Evolutionary conservation across 2,888 invertebrate genomes (phyloP).

Genomic region (Dinocampus coccinellae): DNA sequence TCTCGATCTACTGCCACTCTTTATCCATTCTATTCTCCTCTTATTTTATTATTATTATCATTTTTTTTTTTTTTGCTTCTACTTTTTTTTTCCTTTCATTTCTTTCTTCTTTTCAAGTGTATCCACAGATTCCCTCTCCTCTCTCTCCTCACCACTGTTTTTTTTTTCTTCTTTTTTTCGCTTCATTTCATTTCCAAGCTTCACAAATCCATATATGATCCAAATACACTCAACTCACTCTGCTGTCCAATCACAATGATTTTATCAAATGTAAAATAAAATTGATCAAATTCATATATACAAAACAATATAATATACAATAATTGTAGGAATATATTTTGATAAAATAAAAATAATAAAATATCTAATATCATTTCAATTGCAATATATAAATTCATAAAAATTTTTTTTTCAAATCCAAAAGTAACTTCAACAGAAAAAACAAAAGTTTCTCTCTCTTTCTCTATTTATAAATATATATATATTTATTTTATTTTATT

Average conservation of each 20-base stretch:
- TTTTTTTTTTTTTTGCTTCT: conserved; percentile 21
- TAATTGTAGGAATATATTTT: too few relatives aligned
- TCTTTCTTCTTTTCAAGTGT: background rate
- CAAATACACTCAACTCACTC: background rate
- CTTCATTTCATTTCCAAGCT: conserved; percentile 14
- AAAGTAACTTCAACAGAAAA: too few relatives aligned
- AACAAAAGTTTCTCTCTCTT: too few relatives aligned
- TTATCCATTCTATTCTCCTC: conserved; percentile 27
- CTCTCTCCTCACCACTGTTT: background rate
- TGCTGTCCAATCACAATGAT: background rate
- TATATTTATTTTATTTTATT: background rate
- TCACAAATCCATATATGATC: background rate
- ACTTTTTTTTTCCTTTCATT: conserved; percentile 15
- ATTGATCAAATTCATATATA: too few relatives aligned
- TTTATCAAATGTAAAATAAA: background rate
- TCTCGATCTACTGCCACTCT: background rate
- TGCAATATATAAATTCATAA: too few relatives aligned
- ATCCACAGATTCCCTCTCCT: conserved; percentile 5
- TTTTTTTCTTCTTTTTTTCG: conserved; percentile 33
- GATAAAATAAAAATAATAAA: too few relatives aligned
- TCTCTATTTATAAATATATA: background rate
- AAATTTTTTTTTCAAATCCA: too few relatives aligned
- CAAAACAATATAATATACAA: too few relatives aligned
- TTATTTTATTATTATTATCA: too few relatives aligned
- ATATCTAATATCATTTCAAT: too few relatives aligned